phyloP scores from a whole-genome alignment of 2,797 vertebrate genomes.

The Sandelia bainsii region DNA sequence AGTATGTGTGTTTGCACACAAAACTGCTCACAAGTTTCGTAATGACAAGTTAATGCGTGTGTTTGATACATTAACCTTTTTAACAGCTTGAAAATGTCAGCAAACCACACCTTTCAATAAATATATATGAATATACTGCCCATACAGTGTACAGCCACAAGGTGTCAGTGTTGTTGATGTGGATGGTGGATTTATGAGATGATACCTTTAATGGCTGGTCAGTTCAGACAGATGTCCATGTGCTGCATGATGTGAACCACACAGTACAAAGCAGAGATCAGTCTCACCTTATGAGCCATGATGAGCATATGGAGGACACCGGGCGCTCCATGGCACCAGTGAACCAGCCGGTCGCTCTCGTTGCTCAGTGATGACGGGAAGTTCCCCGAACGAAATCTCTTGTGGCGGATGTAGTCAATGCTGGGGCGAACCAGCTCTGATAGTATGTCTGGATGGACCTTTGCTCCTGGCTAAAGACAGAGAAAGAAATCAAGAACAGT shows the following conservation, averaged over 20 bases:
- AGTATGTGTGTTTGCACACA: slow-evolving; percentile 8
- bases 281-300: slow-evolving; percentile 90
- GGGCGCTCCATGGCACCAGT: slow-evolving; percentile 97
- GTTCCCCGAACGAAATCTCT: slow-evolving; percentile 95
- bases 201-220: background rate
- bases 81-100: background rate
- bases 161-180: slow-evolving; percentile 35
- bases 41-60: background rate
- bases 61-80: background rate
- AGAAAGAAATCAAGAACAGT: background rate
- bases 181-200: background rate
- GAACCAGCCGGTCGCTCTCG: slow-evolving; percentile 94
- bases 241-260: background rate
- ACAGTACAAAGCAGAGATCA: accelerated
- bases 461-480: slow-evolving; percentile 86
- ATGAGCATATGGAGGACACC: slow-evolving; percentile 94
- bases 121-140: background rate
- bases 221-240: background rate
- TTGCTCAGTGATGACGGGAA: slow-evolving; percentile 97
- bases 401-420: slow-evolving; percentile 95
- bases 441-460: slow-evolving; percentile 87
- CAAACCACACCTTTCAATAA: background rate
- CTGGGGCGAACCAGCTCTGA: slow-evolving; percentile 92
- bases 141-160: slow-evolving; percentile 26
- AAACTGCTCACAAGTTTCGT: background rate